Evolutionary conservation across 2,888 invertebrate species (phyloP).

Genomic region (Oxyscelio sp.): DNA sequence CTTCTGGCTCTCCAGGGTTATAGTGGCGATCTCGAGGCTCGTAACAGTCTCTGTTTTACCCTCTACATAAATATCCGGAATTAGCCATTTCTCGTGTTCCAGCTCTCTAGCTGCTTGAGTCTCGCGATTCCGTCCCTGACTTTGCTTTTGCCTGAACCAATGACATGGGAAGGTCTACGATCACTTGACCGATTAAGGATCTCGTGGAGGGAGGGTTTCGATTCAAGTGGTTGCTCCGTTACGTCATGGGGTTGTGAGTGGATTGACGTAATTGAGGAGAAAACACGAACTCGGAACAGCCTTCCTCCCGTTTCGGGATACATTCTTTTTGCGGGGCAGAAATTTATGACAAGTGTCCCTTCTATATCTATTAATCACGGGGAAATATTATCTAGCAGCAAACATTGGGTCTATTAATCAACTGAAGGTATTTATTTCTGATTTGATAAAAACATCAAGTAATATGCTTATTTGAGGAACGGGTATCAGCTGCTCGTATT

Average conservation of each 20-base stretch:
- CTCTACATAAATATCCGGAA: slow-evolving; percentile 89
- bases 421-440: slow-evolving; percentile 15
- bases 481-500: background rate
- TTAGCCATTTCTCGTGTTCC: slow-evolving; percentile 88
- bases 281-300: too few species aligned
- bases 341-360: slow-evolving; percentile 66
- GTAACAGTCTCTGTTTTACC: slow-evolving; percentile 88
- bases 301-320: slow-evolving; percentile 75
- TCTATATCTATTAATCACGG: slow-evolving; percentile 48
- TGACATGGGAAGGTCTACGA: slow-evolving; percentile 84
- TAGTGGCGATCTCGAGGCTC: slow-evolving; percentile 87
- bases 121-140: slow-evolving; percentile 76
- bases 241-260: too few species aligned
- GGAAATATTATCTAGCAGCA: slow-evolving; percentile 8
- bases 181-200: slow-evolving; percentile 89
- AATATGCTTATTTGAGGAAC: slow-evolving; percentile 12
- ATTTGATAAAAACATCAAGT: slow-evolving; percentile 12
- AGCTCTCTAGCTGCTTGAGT: slow-evolving; percentile 76
- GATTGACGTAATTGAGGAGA: too few species aligned
- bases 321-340: slow-evolving; percentile 58
- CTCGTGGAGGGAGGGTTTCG: slow-evolving; percentile 78
- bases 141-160: slow-evolving; percentile 69
- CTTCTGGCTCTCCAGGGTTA: slow-evolving; percentile 88
- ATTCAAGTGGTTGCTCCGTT: slow-evolving; percentile 85
- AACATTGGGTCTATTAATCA: slow-evolving; percentile 43